Evolutionary conservation across 2,888 invertebrate species (phyloP), one percentile per base, ranked within the genome.

Genomic region (Meghimatium bilineatum): DNA sequence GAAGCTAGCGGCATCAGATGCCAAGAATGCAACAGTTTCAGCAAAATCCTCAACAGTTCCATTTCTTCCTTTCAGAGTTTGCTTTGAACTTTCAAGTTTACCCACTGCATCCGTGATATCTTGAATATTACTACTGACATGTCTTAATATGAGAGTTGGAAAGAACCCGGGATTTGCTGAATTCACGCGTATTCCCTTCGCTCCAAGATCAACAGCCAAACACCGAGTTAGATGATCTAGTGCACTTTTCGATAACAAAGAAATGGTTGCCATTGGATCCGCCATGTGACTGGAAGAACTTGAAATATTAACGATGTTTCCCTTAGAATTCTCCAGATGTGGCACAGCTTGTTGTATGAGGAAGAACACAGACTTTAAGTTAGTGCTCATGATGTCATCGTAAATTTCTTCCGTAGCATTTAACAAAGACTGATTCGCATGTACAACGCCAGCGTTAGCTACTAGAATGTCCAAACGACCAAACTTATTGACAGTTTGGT

Each of bases 331-430:
- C 56, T 56, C 56, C 56, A 56, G 56, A 23, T 56, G 56, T 56
- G 56, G 56, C 20, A 56, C 56, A 56, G 56, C 56, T 56, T 56
- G 56, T 56, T 56, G 56, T 17, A 56, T 56, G 20, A 56, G 56
- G 17, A 56, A 56, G 56, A 56, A 56, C 56, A 56, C 56, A 23
- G 56, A 56, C 56, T 56, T 56, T 3, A 56, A 23, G 23, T 56
- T 56, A 17, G 56, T 56, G 56, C 20, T 52, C 67, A 84, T 66
- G n/a, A 80, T 75, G 23, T 34, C 17, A 52, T 80, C 75, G 56
- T 63, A 84, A 12, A 20, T 26, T 76, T 84, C 84, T 69, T 63
- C 66, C 1, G 80, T 84, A 12, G 75, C 75, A 23, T 5, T 36
- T 34, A 32, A 17, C 2, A 80, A 14, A 20, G 12, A 17, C 8